Base-by-base conservation (phyloP, 1,140 invertebrate genomes). In the Semibalanus balanoides region DNA sequence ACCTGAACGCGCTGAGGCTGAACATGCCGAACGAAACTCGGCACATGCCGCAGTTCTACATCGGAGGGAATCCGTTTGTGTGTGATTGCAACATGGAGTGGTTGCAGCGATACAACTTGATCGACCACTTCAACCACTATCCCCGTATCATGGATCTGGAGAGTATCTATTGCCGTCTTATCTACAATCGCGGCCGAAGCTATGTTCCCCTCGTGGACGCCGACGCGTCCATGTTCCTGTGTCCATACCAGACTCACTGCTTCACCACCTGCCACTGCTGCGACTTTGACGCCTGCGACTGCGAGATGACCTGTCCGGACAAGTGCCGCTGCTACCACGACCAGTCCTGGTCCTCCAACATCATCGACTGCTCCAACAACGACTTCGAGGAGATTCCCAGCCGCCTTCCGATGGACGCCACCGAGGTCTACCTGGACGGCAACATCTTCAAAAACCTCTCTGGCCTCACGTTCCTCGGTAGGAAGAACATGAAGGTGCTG, bases 191-290 rank as follows among this genome's bases (percentile, higher is more conserved):
- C 75, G 92, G 92, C 80, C 88, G 88, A 0, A 82, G 35, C 77
- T 93, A 90, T 82, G 88, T 83, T 83, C 72, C 77, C 0, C 29
- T 72, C 19, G 70, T 72, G 11, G 70, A 72, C 11, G 70, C 70
- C 28, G 70, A 72, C 29, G n/a, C 29, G 3, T 72, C 70, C 22
- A 72, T 72, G 76, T 96, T 96, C 84, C 86, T 96, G 79, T 96
- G 94, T 83, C 89, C 89, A 75, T 96, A 96, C 85, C 91, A 93
- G 80, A 92, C 92, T 40, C 94, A 96, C 84, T 96, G 94, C 85
- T 95, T 95, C 84, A 91, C 93, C n/a, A 85, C 95, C 73, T 96
- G 94, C 82, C 93, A 95, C 81, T 96, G 94, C 84, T 96, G 94
- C 82, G 94, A 96, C 80, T 96, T 94, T 82, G 93, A 96, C 82